Evolutionary conservation across 2,797 vertebrate genomes (phyloP).

Genomic region (Dallia pectoralis): DNA sequence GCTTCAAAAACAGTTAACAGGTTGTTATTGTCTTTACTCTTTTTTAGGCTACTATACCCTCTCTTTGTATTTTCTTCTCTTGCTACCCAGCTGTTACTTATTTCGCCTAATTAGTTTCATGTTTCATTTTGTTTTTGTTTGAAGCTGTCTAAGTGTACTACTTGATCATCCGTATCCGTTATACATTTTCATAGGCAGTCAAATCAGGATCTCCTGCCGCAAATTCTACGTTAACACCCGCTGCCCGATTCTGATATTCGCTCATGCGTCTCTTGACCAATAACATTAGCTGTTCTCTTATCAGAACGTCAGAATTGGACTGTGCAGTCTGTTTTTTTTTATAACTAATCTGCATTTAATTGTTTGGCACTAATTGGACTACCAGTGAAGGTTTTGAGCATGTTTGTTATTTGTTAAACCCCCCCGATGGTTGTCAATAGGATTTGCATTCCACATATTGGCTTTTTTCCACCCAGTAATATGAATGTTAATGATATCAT

Average conservation of each 20-base stretch:
- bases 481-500: not conserved
- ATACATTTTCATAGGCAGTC: not conserved
- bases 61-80: conserved; percentile 6
- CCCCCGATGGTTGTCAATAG: not conserved
- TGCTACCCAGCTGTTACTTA: not conserved
- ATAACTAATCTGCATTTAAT: too few species aligned
- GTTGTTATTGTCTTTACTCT: not conserved
- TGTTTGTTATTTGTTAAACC: not conserved
- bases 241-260: too few species aligned
- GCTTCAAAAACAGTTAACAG: not conserved
- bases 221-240: too few species aligned
- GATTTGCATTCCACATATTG: not conserved
- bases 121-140: conserved; percentile 2
- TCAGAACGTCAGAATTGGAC: too few species aligned
- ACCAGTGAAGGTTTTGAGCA: too few species aligned
- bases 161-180: not conserved
- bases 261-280: too few species aligned
- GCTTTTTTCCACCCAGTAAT: not conserved
- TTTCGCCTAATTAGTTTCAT: not conserved
- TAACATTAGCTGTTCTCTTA: too few species aligned
- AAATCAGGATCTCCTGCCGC: too few species aligned
- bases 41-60: not conserved
- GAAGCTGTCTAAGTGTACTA: not conserved
- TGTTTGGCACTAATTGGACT: too few species aligned
- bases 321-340: too few species aligned